Base-by-base conservation (phyloP, 1,140 invertebrate genomes). In the Oreohelix idahoensis region DNA sequence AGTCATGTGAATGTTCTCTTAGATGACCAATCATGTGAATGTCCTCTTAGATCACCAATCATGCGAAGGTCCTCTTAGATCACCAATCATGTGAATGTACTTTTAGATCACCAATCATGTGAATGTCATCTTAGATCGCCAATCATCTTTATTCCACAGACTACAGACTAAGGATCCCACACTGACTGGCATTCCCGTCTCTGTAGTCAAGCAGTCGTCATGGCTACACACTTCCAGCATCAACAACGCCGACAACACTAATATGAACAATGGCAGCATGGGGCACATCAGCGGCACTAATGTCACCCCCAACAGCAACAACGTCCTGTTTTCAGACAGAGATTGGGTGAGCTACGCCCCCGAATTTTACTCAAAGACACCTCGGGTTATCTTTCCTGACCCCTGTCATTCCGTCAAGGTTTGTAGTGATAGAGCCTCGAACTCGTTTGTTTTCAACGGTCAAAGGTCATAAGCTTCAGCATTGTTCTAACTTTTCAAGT, bases 171-270 rank as follows among this genome's bases (percentile, higher is more conserved):
- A 92, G 58, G 90, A 91, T 75, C 84, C 86, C 36, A 76, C 86
- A 38, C 81, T 89, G 10, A 86, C 85, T 8, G 88, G 91, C 32
- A 92, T 91, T 29, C 89, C 90, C 11, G 90, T 91, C n/a, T 90
- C 90, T 35, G 90, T 91, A n/a, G 91, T 91, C 1, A 91, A 91
- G 51, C 86, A 90, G 29, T 86, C 90, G 35, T 87, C 85, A 51
- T 83, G 81, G 83, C 39, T 77, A 17, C 82, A 81, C 15, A 36
- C 81, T 69, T 51, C 82, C 76, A 84, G 81, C 71, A 84, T 83
- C 79, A 83, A 77, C 53, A 77, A 79, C 79, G 70, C 39, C 80
- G 81, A 75, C 76, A 81, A 15, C 53, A 49, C 36, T 45, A 85
- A 70, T 58, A 85, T 49, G 51, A 80, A 38, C 79, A 84, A 53